Base-by-base conservation (phyloP, 2,113 vertebrate species). In the Rhinoptilus africanus region DNA sequence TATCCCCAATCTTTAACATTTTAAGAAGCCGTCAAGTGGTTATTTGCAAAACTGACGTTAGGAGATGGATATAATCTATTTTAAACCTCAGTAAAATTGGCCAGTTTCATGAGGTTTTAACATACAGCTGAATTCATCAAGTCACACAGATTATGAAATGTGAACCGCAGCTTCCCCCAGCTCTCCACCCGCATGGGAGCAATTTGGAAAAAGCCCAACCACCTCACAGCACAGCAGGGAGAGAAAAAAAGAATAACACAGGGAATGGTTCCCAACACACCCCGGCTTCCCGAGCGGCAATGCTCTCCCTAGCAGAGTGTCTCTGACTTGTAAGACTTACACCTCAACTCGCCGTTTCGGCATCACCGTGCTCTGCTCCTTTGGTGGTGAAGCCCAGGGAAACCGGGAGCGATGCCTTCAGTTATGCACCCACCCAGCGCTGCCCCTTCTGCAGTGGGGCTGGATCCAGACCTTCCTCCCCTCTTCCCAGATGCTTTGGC, bases 11-110 rank as follows among this genome's bases (percentile, higher is more conserved):
- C 85, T 75, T 71, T 83, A 95, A 84, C 83, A 68, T 57, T 94
- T 92, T 51, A 84, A 88, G 79, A 93, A 89, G 64, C 79, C 66
- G 72, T 85, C 75, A 93, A 94, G 83, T 56, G 54, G 72, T 74
- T 97, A 86, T 94, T 95, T 81, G 83, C 90, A 84, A 95, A 96
- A 88, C 63, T 45, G 71, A 81, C 6, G 4, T 62, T 74, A 75
- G 82, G 60, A 94, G 88, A 83, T 69, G 48, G 85, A 86, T 91
- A 90, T 59, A 86, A 91, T 89, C 95, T 91, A 78, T 86, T 93
- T 86, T 91, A 94, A 92, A 96, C 67, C 75, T 84, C 72, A 30
- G 82, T 67, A 93, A 95, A 95, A 94, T 45, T 4, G 22, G 83
- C 90, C 83, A 37, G 1, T 95, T 93, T 91, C 59, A 63, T 11